Evolutionary conservation across 2,888 invertebrate genomes (phyloP), one percentile per base, ranked within the genome.

Genomic region (Hipparchia sbordonii): DNA sequence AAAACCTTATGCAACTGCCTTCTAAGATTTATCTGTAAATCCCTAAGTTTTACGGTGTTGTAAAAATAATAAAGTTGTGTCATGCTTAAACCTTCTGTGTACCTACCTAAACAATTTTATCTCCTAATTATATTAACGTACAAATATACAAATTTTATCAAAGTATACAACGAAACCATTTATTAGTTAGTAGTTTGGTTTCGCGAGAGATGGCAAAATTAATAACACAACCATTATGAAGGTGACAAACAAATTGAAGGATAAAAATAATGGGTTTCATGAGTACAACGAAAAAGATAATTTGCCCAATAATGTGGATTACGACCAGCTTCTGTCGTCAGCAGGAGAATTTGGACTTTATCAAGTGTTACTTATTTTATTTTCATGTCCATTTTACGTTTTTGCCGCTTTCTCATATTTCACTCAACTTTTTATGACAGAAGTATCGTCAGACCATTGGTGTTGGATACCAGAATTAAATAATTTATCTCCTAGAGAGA

Each of bases 331-430:
- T 2, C 75, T 90, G 0, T 80, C 83, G 0, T 80, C 85, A 0
- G 89, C 90, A 6, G 90, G 89, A 6, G 85, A 87, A 78, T 85
- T 89, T 46, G 90, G 89, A 7, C 77, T 78, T 1, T 90, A 89
- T 67, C 90, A 90, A 77, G 56, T 82, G 52, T 78, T 86, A 2
- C 73, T 90, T 6, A 87, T 87, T 74, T 73, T 87, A 12, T 80
- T 83, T 2, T 85, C 85, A 0, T 82, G 82, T 51, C 89, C 90
- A 0, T 90, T 90, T 74, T 87, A 89, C 73, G 74, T 87, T 7
- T 89, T 84, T 63, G 88, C 86, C 2, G 85, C 82, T 0, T 88
- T 88, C 70, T 74, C 80, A 2, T 90, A 90, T 71, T 89, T 87
- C 70, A 78, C 84, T 3, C 90, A 90, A 79, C 73, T 89, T 5